Evolutionary conservation across 2,797 vertebrate genomes (phyloP).

Genomic region (Xyrichtys novacula): DNA sequence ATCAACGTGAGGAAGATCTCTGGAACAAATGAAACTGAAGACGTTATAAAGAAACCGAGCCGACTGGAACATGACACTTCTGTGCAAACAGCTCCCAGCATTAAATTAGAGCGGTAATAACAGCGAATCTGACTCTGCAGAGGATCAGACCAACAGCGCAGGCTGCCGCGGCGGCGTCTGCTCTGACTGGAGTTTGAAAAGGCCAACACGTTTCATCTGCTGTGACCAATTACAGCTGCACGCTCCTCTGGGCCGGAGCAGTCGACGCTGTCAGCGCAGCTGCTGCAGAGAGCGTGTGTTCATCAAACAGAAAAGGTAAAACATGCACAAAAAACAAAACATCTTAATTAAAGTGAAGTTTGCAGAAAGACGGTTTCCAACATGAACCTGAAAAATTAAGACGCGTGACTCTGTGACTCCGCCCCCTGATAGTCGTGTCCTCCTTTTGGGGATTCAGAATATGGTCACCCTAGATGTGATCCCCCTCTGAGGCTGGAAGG

Average conservation of each 20-base stretch:
- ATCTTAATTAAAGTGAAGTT: neutral
- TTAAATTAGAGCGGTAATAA: slow-evolving; percentile 11
- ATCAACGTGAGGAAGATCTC: too few species aligned
- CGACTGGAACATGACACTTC: neutral
- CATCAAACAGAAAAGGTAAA: slow-evolving; percentile 1
- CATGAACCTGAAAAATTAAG: too few species aligned
- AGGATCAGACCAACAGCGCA: neutral
- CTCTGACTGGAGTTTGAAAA: slow-evolving; percentile 29
- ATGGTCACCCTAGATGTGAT: too few species aligned
- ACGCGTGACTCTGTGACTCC: too few species aligned
- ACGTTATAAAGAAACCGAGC: neutral
- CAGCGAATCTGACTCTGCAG: neutral
- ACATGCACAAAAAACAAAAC: neutral
- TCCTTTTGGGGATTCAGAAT: too few species aligned
- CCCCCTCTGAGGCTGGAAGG: too few species aligned
- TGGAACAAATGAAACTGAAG: neutral
- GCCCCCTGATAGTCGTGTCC: too few species aligned
- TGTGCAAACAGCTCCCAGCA: neutral
- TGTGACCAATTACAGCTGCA: slow-evolving; percentile 7
- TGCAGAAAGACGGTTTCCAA: too few species aligned
- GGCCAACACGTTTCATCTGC: slow-evolving; percentile 32
- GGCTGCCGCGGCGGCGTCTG: neutral
- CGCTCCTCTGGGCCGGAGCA: neutral
- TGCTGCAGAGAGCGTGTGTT: neutral
- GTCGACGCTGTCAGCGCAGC: slow-evolving; percentile 4